phyloP scores from a whole-genome alignment of 2,888 invertebrate genomes.

The Syrista parreyssii region DNA sequence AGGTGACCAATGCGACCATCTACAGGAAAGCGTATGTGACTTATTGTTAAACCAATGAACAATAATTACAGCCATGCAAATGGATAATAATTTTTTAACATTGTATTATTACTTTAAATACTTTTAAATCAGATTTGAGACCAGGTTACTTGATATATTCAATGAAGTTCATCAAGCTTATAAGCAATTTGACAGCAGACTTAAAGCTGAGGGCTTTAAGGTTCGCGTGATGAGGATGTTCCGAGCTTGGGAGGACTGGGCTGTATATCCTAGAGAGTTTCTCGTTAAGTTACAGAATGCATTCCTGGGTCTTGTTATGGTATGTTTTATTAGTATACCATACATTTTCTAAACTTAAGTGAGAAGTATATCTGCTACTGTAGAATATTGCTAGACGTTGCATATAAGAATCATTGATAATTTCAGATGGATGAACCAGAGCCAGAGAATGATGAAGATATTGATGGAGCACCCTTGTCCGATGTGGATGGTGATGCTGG shows the following conservation, averaged over 20 bases:
- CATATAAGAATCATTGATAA: not conserved
- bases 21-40: constrained; percentile 83
- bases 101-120: constrained; percentile 6
- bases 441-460: constrained; percentile 72
- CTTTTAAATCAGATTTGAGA: constrained; percentile 77
- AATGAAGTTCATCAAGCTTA: constrained; percentile 79
- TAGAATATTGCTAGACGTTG: no score
- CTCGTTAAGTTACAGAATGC: constrained; percentile 88
- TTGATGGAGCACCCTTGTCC: constrained; percentile 76
- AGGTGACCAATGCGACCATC: constrained; percentile 95
- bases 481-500: constrained; percentile 66
- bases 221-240: constrained; percentile 89
- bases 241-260: constrained; percentile 98
- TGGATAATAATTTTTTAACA: not conserved
- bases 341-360: not conserved
- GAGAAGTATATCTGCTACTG: not conserved
- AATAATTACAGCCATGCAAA: not conserved
- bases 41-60: constrained; percentile 14
- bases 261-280: constrained; percentile 94
- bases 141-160: constrained; percentile 82
- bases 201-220: constrained; percentile 97
- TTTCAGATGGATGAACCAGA: constrained; percentile 56
- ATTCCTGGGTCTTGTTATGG: constrained; percentile 82
- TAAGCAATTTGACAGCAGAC: constrained; percentile 80
- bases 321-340: constrained; percentile 25